phyloP scores from a whole-genome alignment of 2,888 invertebrate genomes.

The Rugalucina vietnamica region DNA sequence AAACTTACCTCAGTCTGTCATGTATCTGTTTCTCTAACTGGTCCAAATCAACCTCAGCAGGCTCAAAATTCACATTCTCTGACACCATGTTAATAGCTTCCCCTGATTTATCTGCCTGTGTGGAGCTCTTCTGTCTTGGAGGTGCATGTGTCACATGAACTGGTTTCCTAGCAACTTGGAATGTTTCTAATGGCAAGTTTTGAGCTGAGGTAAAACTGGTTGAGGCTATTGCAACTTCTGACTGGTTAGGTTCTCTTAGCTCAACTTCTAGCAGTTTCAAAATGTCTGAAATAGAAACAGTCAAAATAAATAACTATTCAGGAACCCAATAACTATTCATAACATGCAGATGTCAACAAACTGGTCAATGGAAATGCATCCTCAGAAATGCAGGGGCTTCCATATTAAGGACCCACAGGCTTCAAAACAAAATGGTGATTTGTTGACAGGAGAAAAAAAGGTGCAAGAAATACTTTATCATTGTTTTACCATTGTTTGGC shows the following conservation, averaged over 20 bases:
- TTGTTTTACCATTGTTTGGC: too few species aligned
- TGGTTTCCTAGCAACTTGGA: not conserved
- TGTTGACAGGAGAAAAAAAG: too few species aligned
- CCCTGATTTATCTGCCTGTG: not conserved
- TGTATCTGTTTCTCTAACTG: slow-evolving; percentile 49
- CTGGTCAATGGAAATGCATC: too few species aligned
- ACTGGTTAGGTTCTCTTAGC: not conserved
- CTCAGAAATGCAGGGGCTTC: too few species aligned
- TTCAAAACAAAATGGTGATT: too few species aligned
- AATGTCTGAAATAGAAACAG: not conserved
- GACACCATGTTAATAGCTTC: not conserved
- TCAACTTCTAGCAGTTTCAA: not conserved
- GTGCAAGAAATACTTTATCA: too few species aligned
- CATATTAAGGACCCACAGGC: too few species aligned
- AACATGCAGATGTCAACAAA: too few species aligned
- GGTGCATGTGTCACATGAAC: not conserved
- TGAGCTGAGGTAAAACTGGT: not conserved
- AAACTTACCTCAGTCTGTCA: slow-evolving; percentile 36
- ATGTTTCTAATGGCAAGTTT: not conserved
- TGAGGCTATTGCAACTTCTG: not conserved
- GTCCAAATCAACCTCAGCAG: slow-evolving; percentile 47
- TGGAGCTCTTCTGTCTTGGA: not conserved
- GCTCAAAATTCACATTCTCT: slow-evolving; percentile 36
- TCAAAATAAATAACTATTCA: too few species aligned
- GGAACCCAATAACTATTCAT: too few species aligned